Base-by-base conservation (phyloP, 2,888 invertebrate genomes). In the Acheta domesticus region DNA sequence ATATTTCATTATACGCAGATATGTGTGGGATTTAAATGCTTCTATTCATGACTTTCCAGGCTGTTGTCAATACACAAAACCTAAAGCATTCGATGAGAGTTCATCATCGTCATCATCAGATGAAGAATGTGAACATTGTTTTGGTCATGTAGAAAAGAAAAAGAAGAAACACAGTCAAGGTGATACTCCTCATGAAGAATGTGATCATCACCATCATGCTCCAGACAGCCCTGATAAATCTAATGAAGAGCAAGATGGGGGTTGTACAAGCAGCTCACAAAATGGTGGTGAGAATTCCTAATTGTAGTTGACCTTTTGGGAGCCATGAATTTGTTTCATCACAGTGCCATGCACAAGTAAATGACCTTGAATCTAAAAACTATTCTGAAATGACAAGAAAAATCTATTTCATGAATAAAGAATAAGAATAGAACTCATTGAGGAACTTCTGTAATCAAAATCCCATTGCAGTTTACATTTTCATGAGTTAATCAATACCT, bases 1-100 rank as follows among this genome's bases (percentile, higher is more conserved):
- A 36, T 36, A 36, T 36, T 36, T 36, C 36, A 36, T 36, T 36
- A 36, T 5, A 8, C 5, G 1, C 8, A 36, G n/a, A 20, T 11
- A 11, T 74, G 16, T 21, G 21, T 14, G 16, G 2, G 11, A 20
- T 11, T 36, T 36, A 36, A 36, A 36, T 36, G 36, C 36, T 36
- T 36, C 1, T 36, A 36, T 36, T 36, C 36, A 36, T 8, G 8
- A 36, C 20, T 19, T 79, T 20, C 75, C 49, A 96, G 96, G 96
- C 88, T 98, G 98, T 86, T 98, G 98, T 87, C 94, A 98, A 85
- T 98, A 96, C 87, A 93, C 93, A 85, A 98, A 97, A 87, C 96
- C 95, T n/a, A 90, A 90, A 83, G 90, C 90, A 74, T 97, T 97
- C 88, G 96, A 92, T 76, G 97, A 97, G 86, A 96, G 96, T 75